Conservation (phyloP, 2,888 invertebrate genomes). For the Pseudeuparius sepicola region DNA sequence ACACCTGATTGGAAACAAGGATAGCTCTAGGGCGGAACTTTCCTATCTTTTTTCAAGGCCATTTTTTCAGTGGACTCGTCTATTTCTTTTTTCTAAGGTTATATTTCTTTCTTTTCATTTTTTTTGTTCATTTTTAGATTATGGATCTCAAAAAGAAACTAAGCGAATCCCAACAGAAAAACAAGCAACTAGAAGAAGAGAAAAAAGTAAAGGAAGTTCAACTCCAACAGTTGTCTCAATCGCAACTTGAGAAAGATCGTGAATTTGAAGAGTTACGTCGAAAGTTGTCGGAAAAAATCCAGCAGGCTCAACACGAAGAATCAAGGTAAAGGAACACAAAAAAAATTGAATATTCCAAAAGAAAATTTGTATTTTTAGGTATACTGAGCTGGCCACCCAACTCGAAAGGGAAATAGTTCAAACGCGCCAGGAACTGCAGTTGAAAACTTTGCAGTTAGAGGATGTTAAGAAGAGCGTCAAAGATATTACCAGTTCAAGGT, state of each 20-base stretch:
- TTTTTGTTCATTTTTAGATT: too few relatives aligned
- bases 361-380: constrained; percentile 13
- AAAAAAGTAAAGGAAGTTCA: constrained; percentile 18
- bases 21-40: too few relatives aligned
- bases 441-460: constrained; percentile 23
- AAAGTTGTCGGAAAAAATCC: constrained; percentile 26
- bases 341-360: constrained; percentile 15
- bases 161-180: constrained; percentile 22
- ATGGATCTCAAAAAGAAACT: constrained; percentile 28
- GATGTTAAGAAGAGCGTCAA: constrained; percentile 24
- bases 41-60: too few relatives aligned
- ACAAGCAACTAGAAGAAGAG: constrained; percentile 22
- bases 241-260: constrained; percentile 22
- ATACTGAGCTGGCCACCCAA: constrained; percentile 21
- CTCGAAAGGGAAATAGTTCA: constrained; percentile 25
- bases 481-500: constrained; percentile 24
- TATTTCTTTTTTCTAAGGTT: too few relatives aligned
- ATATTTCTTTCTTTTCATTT: too few relatives aligned
- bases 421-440: constrained; percentile 24
- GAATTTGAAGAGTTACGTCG: constrained; percentile 18
- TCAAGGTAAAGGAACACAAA: constrained; percentile 11
- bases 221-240: constrained; percentile 19
- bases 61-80: too few relatives aligned
- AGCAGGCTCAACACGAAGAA: constrained; percentile 19
- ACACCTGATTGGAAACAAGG: too few relatives aligned